Percentiles rank a stretch among this genome's conserved stretches.
phyloP scores from a whole-genome alignment of 2,888 invertebrate genomes.

The Barypeithes pellucidus region DNA sequence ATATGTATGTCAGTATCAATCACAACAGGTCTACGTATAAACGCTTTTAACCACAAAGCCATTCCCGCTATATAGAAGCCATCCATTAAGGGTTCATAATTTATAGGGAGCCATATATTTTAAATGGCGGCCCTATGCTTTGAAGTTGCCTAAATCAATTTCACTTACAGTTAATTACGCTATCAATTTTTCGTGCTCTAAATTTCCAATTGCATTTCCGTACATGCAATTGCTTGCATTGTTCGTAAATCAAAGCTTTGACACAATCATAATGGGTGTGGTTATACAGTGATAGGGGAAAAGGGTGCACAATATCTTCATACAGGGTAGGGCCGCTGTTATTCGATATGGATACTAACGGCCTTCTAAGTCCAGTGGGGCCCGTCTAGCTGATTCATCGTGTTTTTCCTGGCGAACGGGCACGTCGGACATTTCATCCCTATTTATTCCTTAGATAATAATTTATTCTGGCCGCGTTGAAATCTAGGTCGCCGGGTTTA shows the following conservation, averaged over 20 bases:
- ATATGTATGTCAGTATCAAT: neutral
- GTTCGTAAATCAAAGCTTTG: slow-evolving; percentile 21
- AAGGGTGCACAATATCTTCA: too few relatives aligned
- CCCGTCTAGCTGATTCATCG: too few relatives aligned
- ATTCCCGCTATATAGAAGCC: slow-evolving; percentile 9
- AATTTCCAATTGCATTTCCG: slow-evolving; percentile 25
- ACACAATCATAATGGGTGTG: neutral
- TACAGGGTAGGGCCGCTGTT: too few relatives aligned
- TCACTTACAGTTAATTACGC: slow-evolving; percentile 30
- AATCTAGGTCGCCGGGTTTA: too few relatives aligned
- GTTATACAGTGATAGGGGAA: too few relatives aligned
- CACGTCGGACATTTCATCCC: too few relatives aligned
- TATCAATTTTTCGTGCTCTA: slow-evolving; percentile 34
- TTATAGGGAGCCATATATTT: slow-evolving; percentile 20
- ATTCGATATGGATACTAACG: too few relatives aligned
- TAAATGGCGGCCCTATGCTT: slow-evolving; percentile 12
- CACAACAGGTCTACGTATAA: neutral
- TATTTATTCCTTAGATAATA: too few relatives aligned
- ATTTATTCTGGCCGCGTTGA: too few relatives aligned
- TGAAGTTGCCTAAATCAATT: slow-evolving; percentile 3
- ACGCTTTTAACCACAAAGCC: neutral
- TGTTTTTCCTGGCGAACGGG: too few relatives aligned
- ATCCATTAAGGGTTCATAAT: slow-evolving; percentile 26
- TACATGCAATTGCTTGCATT: slow-evolving; percentile 4
- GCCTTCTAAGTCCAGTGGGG: too few relatives aligned